Percentiles rank a stretch among this genome's conserved stretches.
Evolutionary conservation across 2,888 invertebrate genomes (phyloP).

Genomic region (Cephus spinipes): DNA sequence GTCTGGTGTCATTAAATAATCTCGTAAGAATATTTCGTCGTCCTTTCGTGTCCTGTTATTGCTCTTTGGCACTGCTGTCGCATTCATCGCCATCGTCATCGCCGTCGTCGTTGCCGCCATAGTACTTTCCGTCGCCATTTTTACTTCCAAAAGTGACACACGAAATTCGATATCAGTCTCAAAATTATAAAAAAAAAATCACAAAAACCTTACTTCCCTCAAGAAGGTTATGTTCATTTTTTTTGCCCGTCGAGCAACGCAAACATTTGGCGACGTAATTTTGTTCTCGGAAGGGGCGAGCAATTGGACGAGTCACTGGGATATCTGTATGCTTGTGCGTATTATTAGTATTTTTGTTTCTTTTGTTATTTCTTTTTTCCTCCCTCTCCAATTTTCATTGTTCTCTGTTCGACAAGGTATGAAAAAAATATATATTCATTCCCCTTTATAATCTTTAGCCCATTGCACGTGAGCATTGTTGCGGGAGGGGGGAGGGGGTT

Average conservation of each 20-base stretch:
- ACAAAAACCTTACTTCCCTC: not conserved
- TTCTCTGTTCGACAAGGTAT: no score
- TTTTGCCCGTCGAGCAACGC: not conserved
- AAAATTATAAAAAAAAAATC: not conserved
- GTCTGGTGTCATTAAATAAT: not conserved
- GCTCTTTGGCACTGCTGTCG: not conserved
- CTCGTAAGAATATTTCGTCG: not conserved
- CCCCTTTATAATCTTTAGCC: not conserved
- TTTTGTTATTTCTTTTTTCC: not conserved
- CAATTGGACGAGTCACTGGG: not conserved
- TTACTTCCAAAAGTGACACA: not conserved
- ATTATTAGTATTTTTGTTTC: not conserved
- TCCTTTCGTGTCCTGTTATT: not conserved
- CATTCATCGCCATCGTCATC: not conserved
- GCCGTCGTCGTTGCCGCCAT: not conserved
- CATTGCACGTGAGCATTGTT: not conserved
- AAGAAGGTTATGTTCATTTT: not conserved
- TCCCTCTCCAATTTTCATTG: not conserved
- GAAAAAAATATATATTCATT: no score
- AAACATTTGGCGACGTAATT: not conserved
- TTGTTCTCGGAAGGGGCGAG: not conserved
- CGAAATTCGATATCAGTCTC: not conserved
- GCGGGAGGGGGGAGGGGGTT: no score
- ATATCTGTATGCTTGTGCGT: not conserved
- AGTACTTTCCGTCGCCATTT: not conserved